Evolutionary conservation across 2,113 vertebrate genomes (phyloP).

Genomic region (Rhea americana): DNA sequence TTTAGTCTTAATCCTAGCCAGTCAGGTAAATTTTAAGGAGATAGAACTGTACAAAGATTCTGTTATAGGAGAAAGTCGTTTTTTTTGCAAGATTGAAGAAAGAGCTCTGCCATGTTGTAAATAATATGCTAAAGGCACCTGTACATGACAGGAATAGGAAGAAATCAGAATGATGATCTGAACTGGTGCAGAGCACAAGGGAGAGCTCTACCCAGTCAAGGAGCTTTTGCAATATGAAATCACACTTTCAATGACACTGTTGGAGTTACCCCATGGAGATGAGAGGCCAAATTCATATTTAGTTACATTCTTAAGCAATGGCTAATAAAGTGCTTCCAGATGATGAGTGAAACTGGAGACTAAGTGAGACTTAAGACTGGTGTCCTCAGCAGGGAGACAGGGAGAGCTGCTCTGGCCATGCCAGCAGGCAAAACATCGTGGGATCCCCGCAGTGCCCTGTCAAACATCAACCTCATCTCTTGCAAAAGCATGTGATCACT

Average conservation of each 20-base stretch:
- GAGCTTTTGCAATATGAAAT: not conserved
- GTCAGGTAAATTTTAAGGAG: not conserved
- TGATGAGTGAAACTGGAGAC: not conserved
- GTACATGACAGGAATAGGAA: not conserved
- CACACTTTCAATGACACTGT: not conserved
- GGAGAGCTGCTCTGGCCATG: not conserved
- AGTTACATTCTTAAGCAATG: not conserved
- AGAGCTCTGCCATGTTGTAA: not conserved
- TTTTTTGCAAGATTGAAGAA: not conserved
- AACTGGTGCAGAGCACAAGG: not conserved
- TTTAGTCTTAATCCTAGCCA: not conserved
- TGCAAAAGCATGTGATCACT: rapidly evolving
- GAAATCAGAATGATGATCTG: not conserved
- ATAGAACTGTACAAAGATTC: not conserved
- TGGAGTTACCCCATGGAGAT: not conserved
- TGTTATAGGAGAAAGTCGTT: not conserved
- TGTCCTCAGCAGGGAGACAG: not conserved
- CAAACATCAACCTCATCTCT: not conserved
- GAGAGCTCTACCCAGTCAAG: not conserved
- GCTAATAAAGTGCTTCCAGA: not conserved
- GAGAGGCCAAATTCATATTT: not conserved
- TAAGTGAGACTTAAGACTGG: not conserved
- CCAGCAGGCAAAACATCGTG: rapidly evolving
- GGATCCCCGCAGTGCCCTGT: no score
- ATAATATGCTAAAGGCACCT: not conserved